Evolutionary conservation across 2,113 vertebrate species (phyloP), one percentile per base, ranked within the genome.

Genomic region (Isichthys henryi): DNA sequence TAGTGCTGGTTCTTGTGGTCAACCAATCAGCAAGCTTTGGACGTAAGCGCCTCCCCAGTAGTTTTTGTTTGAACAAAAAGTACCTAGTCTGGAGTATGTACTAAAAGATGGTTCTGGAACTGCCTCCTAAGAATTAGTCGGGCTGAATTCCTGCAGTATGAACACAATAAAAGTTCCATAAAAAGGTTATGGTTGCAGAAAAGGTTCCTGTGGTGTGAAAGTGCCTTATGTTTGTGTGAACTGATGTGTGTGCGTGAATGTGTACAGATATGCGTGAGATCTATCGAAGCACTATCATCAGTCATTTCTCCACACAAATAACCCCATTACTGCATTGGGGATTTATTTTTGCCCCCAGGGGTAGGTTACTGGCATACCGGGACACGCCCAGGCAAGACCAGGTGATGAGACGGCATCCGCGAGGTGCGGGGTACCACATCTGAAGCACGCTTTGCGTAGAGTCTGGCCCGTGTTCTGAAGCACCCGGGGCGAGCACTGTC

Each of bases 311-410:
- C 66, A 21, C 43, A 50, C 46, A 39, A 10, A 49, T 50, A 77
- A 80, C 23, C 48, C 43, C 88, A 35, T 80, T 89, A 90, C 91
- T 90, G 88, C 86, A 85, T 88, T 90, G 23, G 43, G 9, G 13
- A 48, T 74, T 88, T 39, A 50, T 19, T 70, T 70, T 58, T 49
- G 0, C 35, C 19, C 19, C 88, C 43, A 77, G 88, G 17, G 31
- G 84, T 52, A 31, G 86, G 27, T 88, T 62, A 77, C 48, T 66
- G 77, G 46, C 87, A 89, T 88, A 90, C 70, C 88, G 85, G 49
- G 62, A 88, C 88, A 86, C 70, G 90, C 23, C 88, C 88, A 86
- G 77, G 21, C 88, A 83, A 21, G 87, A 89, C 17, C 31, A 31
- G 86, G 35, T 85, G 58, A 66, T 88, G 50, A 85, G 87, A 89